Evolutionary conservation across 2,113 vertebrate genomes (phyloP).

Genomic region (Rhipidura dahli): DNA sequence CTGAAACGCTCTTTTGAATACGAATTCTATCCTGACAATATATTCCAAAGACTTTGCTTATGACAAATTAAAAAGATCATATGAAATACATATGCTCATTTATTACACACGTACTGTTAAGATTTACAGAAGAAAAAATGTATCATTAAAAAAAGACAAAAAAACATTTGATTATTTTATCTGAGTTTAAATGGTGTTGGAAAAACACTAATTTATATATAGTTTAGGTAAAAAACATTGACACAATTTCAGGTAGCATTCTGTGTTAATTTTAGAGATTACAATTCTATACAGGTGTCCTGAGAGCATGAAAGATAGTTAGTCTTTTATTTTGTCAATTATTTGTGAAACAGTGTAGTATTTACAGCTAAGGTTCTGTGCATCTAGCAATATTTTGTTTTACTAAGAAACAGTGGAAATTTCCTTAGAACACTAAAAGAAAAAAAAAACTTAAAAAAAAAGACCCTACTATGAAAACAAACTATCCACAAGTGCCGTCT

Average conservation of each 20-base stretch:
- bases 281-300: not conserved
- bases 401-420: not conserved
- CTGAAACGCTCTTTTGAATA: not conserved
- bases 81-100: not conserved
- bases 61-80: not conserved
- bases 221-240: not conserved
- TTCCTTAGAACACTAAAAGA: not conserved
- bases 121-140: not conserved
- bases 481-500: not conserved
- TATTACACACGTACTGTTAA: not conserved
- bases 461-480: not conserved
- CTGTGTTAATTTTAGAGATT: not conserved
- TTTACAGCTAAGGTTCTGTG: not conserved
- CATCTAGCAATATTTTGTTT: not conserved
- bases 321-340: not conserved
- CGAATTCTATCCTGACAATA: not conserved
- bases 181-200: not conserved
- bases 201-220: not conserved
- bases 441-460: not conserved
- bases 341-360: not conserved
- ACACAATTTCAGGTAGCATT: not conserved
- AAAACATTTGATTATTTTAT: not conserved
- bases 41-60: not conserved
- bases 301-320: not conserved
- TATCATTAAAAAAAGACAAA: not conserved